Evolutionary conservation across 1,140 invertebrate genomes (phyloP), one percentile per base, ranked within the genome.

Genomic region (Manduca sexta): DNA sequence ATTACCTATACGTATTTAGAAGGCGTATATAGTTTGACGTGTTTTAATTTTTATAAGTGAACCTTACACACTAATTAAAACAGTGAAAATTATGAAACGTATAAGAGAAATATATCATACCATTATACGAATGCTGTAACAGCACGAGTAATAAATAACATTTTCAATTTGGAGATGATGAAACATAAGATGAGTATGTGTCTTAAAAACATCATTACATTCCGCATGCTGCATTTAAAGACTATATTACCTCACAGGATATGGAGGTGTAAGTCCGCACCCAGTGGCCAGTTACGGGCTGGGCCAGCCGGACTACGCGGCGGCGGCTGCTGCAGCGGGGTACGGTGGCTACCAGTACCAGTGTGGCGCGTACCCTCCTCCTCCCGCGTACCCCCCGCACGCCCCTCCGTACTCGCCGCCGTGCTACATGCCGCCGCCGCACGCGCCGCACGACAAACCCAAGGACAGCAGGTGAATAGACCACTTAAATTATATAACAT

Each of bases 361-460:
- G 53, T 86, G 90, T 64, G 89, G 89, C 48, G 88, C 62, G 77
- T 89, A 78, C 90, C 91, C 84, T 81, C 91, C 47, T 82, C 91
- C 60, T 33, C 89, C 90, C 38, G 91, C 91, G 45, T 90, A 90
- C 75, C 88, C 89, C 10, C 89, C 85, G 55, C 89, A 84, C 71
- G 89, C 86, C 44, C 92, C 92, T 31, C 89, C 92, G 16, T 95
- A 94, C 78, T 86, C 90, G 44, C 88, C 90, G 38, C 91, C 92
- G 18, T 95, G 93, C 76, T 95, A 95, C 83, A 95, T 95, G 93
- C 93, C 93, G 54, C 93, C 93, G 15, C 92, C 93, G 14, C 90
- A 93, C 60, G 92, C 92, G 51, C 91, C 92, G 30, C 89, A 92
- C 66, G 91, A 92, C 82, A 93, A 94, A 69, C 87, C 89, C 3